Evolutionary conservation across 2,113 vertebrate species (phyloP), one percentile per base, ranked within the genome.

Genomic region (Daphoenositta chrysoptera): DNA sequence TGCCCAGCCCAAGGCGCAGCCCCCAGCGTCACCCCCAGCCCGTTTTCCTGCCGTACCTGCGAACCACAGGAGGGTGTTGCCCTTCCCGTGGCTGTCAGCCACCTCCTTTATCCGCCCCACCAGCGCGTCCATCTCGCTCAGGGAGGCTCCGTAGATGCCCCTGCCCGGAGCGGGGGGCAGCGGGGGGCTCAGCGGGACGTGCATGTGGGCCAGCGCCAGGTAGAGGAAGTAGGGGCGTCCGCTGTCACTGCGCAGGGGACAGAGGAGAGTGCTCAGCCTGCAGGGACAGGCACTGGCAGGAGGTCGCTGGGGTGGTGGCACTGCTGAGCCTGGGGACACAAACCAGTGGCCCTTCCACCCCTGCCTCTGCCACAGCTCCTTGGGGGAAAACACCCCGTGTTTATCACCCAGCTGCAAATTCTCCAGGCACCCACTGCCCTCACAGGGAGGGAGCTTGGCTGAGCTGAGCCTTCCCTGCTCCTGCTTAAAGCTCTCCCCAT

Each of bases 31-130:
- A 2, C 30, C n/a, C 58, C 31, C 79, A 4, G 53, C 6, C 45
- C 58, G 19, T 6, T 22, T 13, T 16, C 40, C 58, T 39, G 33
- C 60, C 64, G 95, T 96, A 99, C 99, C 99, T 76, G 99, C 97
- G 91, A 99, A 99, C 99, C 99, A 99, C 87, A 99, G 98, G 7
- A 99, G 96, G 0, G 99, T 99, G 83, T 97, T 98, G 84, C 98
- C 97, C 89, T 90, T 96, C 1, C 97, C 98, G 0, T 60, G 84
- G 56, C 54, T 78, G 95, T 98, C 98, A 1, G 98, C 95, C 5
- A 89, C 72, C 13, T 60, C 97, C 96, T 98, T 98, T 40, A 99
- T 94, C 39, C n/a, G 94, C 44, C 98, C 99, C 72, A 99, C 98
- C 93, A 99, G 92, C 17, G 63, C 42, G 66, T 99, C 99, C 99